Base-by-base conservation (phyloP, 1,140 invertebrate species). In the Formica exsecta region DNA sequence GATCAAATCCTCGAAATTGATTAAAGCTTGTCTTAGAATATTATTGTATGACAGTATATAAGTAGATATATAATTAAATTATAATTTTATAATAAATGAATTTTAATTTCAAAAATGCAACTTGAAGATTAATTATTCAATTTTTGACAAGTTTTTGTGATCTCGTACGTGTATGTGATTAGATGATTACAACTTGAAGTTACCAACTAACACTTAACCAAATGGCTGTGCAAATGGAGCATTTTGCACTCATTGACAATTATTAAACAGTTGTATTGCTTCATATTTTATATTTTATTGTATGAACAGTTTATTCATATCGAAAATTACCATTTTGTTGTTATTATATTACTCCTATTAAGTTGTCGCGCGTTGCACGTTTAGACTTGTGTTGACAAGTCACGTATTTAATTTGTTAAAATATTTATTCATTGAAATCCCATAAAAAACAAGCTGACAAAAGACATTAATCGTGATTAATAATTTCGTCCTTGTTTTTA, bases 151-250 rank as follows among this genome's bases (percentile, higher is more conserved):
- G 36, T 83, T 86, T 87, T 57, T 61, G 32, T 80, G 59, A 68
- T 83, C 79, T 16, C 62, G 51, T 54, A 75, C 80, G 57, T 65
- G 71, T 73, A 87, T 80, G 76, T 87, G 51, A 81, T 87, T 87
- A 83, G 79, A 83, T 19, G n/a, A 61, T 83, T 83, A 51, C 19
- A 83, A 83, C 79, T 83, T 83, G 68, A 83, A 83, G 79, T 83
- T 83, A 83, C 79, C 79, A 83, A 83, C 54, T 81, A 81, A 81
- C 38, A 71, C 66, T 83, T 83, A 74, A 83, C 79, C 73, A 74
- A 83, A 83, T 83, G 79, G 79, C 79, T 83, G 79, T 83, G 79
- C 79, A 83, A 83, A 83, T 83, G 68, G 79, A 83, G 79, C 79
- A 83, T 83, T 83, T 83, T 83, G 79, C 79, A 83, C 79, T 85